A percentile compares a stretch with the other conserved stretches of the same genome.
phyloP scores from a whole-genome alignment of 2,797 vertebrate species.

The Crax fasciolata region DNA sequence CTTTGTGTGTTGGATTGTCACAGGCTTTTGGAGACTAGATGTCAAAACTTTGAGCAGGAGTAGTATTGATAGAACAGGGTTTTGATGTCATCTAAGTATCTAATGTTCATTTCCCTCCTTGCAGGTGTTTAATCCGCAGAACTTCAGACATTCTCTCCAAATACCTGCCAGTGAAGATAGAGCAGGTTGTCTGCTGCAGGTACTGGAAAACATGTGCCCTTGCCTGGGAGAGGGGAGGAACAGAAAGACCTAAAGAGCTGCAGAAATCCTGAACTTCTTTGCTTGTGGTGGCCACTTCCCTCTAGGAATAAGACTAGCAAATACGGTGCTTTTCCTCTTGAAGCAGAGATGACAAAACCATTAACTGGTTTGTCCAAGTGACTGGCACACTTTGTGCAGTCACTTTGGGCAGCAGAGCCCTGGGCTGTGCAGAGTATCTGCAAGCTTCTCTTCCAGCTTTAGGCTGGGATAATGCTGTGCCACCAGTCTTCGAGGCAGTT shows the following conservation, averaged over 20 bases:
- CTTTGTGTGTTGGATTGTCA: background rate
- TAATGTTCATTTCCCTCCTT: conserved; percentile 17
- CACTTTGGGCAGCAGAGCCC: background rate
- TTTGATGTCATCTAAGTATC: background rate
- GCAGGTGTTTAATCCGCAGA: conserved; percentile 95
- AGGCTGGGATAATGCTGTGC: background rate
- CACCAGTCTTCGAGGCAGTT: background rate
- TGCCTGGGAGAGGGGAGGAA: background rate
- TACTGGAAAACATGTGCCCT: conserved; percentile 63
- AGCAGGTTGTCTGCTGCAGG: conserved; percentile 98
- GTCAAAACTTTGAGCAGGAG: background rate
- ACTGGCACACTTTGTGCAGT: background rate
- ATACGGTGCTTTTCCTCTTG: background rate
- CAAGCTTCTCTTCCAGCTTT: background rate
- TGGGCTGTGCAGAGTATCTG: background rate
- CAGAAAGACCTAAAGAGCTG: background rate
- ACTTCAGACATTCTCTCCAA: conserved; percentile 98
- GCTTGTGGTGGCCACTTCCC: background rate
- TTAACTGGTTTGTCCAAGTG: background rate
- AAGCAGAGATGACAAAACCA: background rate
- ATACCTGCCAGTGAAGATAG: conserved; percentile 97
- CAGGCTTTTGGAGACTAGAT: background rate
- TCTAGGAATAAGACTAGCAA: background rate
- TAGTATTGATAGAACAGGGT: background rate
- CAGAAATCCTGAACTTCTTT: background rate